These are phyloP conservation scores for Andrena flavipes DNA, from an alignment of 2,888 invertebrate species.

Conservation along the genomic window DNA sequence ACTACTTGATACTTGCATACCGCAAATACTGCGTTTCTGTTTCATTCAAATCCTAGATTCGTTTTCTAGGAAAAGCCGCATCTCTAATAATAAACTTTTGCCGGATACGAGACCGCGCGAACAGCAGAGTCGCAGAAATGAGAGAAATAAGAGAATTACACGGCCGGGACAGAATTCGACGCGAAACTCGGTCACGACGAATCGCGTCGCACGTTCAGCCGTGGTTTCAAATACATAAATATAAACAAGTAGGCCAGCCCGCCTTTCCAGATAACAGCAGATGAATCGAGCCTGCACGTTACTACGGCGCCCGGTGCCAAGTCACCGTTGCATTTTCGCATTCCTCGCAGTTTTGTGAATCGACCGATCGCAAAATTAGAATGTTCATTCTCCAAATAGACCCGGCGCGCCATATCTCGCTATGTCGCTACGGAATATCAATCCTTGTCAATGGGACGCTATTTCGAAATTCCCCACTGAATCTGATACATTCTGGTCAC, in stretches of 20 bases:
- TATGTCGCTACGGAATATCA: neutral
- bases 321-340: constrained; percentile 8
- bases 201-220: constrained; percentile 20
- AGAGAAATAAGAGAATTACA: constrained; percentile 3
- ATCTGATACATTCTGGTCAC: neutral
- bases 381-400: neutral
- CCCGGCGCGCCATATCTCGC: neutral
- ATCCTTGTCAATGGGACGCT: constrained; percentile 8
- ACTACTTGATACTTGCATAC: neutral
- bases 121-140: neutral
- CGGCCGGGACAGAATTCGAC: constrained; percentile 1
- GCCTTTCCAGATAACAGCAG: constrained; percentile 44
- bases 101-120: too few relatives aligned
- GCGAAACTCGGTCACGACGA: constrained; percentile 41
- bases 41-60: too few relatives aligned
- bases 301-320: constrained; percentile 39
- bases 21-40: too few relatives aligned
- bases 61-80: too few relatives aligned
- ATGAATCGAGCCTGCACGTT: constrained; percentile 40
- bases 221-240: constrained; percentile 53
- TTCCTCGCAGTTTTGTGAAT: constrained; percentile 37
- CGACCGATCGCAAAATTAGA: constrained; percentile 17
- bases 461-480: neutral
- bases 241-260: constrained; percentile 49
- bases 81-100: neutral